Conservation (phyloP, 2,888 invertebrate species). For the Eristalis pertinax region DNA sequence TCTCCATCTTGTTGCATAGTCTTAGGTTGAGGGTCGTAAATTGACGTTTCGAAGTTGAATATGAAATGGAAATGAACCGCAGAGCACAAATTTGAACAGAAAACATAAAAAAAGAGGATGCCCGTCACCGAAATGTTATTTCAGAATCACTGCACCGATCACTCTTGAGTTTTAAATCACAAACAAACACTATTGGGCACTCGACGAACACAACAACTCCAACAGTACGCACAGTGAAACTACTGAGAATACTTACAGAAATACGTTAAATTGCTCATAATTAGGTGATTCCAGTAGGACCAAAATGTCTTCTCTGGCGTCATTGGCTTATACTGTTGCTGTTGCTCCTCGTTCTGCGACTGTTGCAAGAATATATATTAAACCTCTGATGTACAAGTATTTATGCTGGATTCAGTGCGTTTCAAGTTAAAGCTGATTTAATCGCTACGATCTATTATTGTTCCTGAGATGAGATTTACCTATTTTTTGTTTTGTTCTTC, state of each 20-base stretch:
- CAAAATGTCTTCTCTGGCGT: conserved; percentile 80
- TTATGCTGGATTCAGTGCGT: conserved; percentile 34
- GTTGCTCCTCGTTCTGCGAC: background rate
- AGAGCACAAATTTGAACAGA: no score
- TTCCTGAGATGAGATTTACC: conserved; percentile 51
- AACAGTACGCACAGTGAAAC: no score
- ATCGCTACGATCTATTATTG: conserved; percentile 25
- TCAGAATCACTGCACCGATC: no score
- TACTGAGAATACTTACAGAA: conserved; percentile 78
- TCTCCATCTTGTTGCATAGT: background rate
- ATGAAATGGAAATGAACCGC: no score
- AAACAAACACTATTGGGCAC: no score
- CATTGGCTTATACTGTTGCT: conserved; percentile 71
- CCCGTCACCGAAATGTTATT: no score
- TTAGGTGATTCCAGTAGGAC: conserved; percentile 80
- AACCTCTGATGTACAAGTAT: background rate
- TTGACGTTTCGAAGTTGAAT: no score
- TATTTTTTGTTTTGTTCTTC: background rate
- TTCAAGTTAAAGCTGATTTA: conserved; percentile 18
- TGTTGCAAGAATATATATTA: background rate
- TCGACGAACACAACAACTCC: no score
- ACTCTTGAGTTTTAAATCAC: no score
- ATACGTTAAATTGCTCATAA: conserved; percentile 81
- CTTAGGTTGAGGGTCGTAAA: background rate
- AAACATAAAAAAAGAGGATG: no score